Conservation (phyloP, 2,113 vertebrate genomes). For the Zeus faber region DNA sequence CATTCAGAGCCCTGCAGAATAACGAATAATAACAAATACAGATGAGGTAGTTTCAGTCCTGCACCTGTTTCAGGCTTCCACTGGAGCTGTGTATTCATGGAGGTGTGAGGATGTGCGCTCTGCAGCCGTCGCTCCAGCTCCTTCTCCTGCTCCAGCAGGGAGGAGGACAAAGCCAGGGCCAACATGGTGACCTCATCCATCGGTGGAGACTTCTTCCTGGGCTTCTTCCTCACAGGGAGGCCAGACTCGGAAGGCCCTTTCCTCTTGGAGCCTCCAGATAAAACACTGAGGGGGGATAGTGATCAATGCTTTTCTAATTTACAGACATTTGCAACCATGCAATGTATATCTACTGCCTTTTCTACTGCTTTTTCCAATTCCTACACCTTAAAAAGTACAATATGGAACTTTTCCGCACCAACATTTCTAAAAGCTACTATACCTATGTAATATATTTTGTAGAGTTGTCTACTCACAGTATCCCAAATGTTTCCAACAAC, state of each 20-base stretch:
- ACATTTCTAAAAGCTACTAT: too few relatives aligned
- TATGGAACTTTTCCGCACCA: too few relatives aligned
- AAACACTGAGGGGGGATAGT: constrained; percentile 40
- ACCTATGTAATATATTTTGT: too few relatives aligned
- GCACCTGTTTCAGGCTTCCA: constrained; percentile 62
- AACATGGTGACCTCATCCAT: constrained; percentile 85
- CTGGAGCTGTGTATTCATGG: constrained; percentile 48
- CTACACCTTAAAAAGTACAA: too few relatives aligned
- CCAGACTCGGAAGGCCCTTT: constrained; percentile 64
- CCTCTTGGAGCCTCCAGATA: constrained; percentile 64
- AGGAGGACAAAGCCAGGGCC: constrained; percentile 91
- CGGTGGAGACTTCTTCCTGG: constrained; percentile 63
- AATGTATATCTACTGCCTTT: too few relatives aligned
- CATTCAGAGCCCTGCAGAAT: too few relatives aligned
- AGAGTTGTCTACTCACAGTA: too few relatives aligned
- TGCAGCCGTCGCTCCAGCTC: constrained; percentile 9
- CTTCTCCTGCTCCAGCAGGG: constrained; percentile 75
- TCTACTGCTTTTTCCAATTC: too few relatives aligned
- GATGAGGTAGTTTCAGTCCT: too few relatives aligned
- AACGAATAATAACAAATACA: too few relatives aligned
- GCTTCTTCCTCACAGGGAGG: constrained; percentile 72
- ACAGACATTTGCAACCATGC: background rate
- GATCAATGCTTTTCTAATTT: too few relatives aligned
- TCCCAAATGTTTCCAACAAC: too few relatives aligned
- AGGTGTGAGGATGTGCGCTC: constrained; percentile 14